Percentiles rank a stretch among this genome's conserved stretches.
These are phyloP conservation scores for Peribatodes rhomboidaria DNA, from an alignment of 2,888 invertebrate genomes.

Conservation along the genomic window DNA sequence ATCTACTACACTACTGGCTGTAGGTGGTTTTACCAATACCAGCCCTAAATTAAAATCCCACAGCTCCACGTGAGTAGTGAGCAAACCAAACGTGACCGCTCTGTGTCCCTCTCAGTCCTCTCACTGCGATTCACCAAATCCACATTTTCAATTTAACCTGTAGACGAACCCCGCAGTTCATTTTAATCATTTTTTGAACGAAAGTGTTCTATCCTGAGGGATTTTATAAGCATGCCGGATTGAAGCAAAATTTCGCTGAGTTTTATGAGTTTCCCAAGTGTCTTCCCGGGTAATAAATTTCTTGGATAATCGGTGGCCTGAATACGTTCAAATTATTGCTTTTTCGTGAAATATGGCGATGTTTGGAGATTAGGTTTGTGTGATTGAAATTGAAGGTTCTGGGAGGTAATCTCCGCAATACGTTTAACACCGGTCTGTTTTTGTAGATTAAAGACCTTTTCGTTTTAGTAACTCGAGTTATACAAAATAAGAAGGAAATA, in stretches of 20 bases:
- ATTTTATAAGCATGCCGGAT: constrained; percentile 34
- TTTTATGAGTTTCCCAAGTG: constrained; percentile 43
- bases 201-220: constrained; percentile 27
- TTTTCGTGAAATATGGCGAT: constrained; percentile 36
- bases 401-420: not conserved
- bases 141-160: constrained; percentile 47
- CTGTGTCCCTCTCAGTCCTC: not conserved
- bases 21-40: too few relatives aligned
- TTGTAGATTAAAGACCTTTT: too few relatives aligned
- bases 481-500: too few relatives aligned
- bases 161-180: constrained; percentile 34
- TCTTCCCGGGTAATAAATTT: constrained; percentile 39
- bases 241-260: constrained; percentile 38
- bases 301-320: constrained; percentile 39
- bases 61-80: too few relatives aligned
- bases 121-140: constrained; percentile 38
- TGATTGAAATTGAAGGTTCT: constrained; percentile 14
- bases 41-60: too few relatives aligned
- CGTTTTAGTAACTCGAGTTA: too few relatives aligned
- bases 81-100: not conserved
- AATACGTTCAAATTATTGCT: constrained; percentile 43
- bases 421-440: too few relatives aligned
- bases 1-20: too few relatives aligned
- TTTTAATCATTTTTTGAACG: constrained; percentile 40
- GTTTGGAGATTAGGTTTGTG: constrained; percentile 13